phyloP scores from a whole-genome alignment of 2,797 vertebrate species.

The Coracias cyanogaster region DNA sequence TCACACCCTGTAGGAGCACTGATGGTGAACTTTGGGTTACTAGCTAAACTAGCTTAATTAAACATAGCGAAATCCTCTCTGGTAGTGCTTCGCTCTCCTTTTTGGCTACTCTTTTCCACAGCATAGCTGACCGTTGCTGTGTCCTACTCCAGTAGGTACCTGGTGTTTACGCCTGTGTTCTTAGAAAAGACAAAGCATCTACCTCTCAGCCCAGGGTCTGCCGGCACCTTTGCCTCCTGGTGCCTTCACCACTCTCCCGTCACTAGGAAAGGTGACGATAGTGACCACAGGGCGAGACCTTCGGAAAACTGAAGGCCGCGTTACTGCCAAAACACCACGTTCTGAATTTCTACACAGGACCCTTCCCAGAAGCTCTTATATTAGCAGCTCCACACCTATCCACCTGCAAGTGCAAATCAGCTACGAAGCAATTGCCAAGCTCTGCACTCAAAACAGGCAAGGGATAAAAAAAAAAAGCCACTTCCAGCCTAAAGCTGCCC shows the following conservation, averaged over 20 bases:
- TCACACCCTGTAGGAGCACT: rapidly evolving
- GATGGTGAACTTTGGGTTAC: background rate
- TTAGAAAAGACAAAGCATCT: background rate
- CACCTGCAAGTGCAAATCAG: background rate
- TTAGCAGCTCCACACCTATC: background rate
- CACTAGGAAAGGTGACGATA: background rate
- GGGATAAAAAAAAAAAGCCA: background rate
- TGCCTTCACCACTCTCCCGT: background rate
- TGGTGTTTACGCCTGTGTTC: rapidly evolving
- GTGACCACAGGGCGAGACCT: background rate
- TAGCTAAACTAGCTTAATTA: background rate
- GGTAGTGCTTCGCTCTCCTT: background rate
- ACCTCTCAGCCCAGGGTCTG: background rate
- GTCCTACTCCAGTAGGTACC: background rate
- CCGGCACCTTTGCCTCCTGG: background rate
- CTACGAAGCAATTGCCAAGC: background rate
- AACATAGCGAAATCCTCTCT: background rate
- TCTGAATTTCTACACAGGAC: background rate
- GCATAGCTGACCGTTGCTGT: background rate
- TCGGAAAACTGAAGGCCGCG: background rate
- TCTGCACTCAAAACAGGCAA: background rate
- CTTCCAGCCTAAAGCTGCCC: background rate
- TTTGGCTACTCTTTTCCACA: background rate
- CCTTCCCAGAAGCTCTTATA: background rate
- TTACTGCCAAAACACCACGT: background rate